These are phyloP conservation scores for Phoebastria nigripes DNA, from an alignment of 2,797 vertebrate species.

Conservation along the genomic window DNA sequence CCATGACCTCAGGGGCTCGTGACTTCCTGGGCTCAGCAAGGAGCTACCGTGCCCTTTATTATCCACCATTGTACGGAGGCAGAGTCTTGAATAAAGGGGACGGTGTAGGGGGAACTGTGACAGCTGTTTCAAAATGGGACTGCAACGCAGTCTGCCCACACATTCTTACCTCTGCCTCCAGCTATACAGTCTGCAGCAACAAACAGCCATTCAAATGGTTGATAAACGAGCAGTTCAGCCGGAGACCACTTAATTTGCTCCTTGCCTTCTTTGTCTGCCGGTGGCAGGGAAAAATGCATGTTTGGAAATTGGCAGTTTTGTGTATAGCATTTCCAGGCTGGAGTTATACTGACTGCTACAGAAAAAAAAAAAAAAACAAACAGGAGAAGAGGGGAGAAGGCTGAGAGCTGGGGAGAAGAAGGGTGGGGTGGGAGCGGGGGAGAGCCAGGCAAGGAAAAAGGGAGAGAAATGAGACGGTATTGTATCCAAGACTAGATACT, in stretches of 20 bases:
- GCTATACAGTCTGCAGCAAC: background rate
- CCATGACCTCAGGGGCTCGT: constrained; percentile 24
- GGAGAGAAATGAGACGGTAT: background rate
- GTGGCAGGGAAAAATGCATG: constrained; percentile 26
- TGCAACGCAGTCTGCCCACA: background rate
- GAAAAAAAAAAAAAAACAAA: background rate
- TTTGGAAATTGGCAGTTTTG: constrained; percentile 22
- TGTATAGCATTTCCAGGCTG: background rate
- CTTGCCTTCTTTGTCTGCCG: constrained; percentile 8
- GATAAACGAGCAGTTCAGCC: constrained; percentile 22
- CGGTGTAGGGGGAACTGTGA: background rate
- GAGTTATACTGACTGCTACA: background rate
- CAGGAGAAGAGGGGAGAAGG: background rate
- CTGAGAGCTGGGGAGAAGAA: background rate
- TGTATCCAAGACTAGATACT: background rate
- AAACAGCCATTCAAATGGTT: background rate
- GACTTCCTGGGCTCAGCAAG: constrained; percentile 50
- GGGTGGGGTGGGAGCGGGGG: background rate
- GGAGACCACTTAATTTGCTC: constrained; percentile 10
- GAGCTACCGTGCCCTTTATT: constrained; percentile 10
- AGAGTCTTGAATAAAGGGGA: background rate
- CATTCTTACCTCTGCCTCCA: background rate
- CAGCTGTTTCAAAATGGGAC: background rate
- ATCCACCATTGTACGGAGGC: background rate
- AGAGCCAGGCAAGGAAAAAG: background rate